Evolutionary conservation across 2,888 invertebrate species (phyloP).

Genomic region (Tenodera sinensis): DNA sequence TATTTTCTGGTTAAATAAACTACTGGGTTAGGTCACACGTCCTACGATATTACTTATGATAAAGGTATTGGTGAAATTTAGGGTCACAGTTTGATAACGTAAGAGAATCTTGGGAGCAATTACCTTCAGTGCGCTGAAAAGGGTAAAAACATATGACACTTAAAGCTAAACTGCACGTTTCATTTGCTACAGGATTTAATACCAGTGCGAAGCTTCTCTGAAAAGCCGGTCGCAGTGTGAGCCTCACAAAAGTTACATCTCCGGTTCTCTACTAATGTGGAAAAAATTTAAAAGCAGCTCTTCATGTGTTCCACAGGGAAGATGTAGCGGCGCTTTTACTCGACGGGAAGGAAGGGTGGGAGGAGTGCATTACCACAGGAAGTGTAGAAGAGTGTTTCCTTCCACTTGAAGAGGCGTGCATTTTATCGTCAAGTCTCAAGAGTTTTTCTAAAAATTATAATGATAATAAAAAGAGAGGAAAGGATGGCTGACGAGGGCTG

Average conservation of each 20-base stretch:
- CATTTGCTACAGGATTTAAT: background rate
- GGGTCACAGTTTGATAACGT: no score
- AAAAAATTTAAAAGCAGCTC: background rate
- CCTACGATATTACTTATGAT: no score
- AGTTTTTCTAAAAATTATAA: background rate
- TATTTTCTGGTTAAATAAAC: no score
- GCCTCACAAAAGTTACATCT: background rate
- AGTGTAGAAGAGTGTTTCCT: background rate
- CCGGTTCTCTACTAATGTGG: background rate
- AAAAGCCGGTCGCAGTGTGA: background rate
- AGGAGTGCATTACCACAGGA: background rate
- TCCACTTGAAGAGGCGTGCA: background rate
- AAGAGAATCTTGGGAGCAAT: no score
- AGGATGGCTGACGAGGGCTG: background rate
- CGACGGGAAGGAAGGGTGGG: background rate
- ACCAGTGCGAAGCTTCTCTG: background rate
- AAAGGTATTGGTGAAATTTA: no score
- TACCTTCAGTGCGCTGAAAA: no score
- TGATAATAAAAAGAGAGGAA: background rate
- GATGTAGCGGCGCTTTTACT: background rate
- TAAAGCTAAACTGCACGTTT: background rate
- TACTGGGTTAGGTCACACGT: no score
- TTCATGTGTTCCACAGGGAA: background rate
- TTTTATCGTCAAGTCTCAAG: background rate
- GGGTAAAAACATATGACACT: no score